Evolutionary conservation across 2,113 vertebrate species (phyloP).

Genomic region (Thamnaconus septentrionalis): DNA sequence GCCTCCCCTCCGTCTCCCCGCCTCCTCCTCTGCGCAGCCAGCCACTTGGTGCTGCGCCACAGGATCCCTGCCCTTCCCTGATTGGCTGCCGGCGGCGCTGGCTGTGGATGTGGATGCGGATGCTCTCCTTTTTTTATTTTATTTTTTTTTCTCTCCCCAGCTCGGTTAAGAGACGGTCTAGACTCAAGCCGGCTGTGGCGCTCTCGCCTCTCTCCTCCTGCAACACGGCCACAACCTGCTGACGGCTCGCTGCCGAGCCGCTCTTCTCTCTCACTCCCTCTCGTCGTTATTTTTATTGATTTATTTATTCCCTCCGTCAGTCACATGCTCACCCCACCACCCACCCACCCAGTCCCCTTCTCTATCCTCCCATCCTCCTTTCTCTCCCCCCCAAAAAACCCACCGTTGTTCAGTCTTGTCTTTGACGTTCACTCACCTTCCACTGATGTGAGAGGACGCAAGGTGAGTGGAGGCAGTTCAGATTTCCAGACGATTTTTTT

Average conservation of each 20-base stretch:
- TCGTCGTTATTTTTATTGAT: conserved; percentile 8
- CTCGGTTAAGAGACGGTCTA: no score
- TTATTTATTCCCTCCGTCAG: conserved; percentile 21
- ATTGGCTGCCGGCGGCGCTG: conserved; percentile 44
- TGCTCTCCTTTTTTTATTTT: no score
- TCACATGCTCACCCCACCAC: conserved; percentile 68
- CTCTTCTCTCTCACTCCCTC: not conserved
- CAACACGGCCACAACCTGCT: no score
- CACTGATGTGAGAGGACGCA: conserved; percentile 47
- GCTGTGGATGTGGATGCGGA: conserved; percentile 51
- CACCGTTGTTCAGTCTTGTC: not conserved
- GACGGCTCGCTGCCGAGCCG: no score
- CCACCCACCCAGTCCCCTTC: conserved; percentile 34
- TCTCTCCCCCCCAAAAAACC: conserved; percentile 26
- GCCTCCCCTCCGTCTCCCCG: conserved; percentile 18
- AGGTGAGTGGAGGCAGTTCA: conserved; percentile 65
- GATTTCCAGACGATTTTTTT: conserved; percentile 26
- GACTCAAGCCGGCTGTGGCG: no score
- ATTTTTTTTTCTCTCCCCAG: no score
- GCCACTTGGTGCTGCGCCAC: conserved; percentile 34
- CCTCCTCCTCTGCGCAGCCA: conserved; percentile 31
- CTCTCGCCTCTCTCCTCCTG: no score
- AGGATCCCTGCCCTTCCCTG: conserved; percentile 19
- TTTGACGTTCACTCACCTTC: conserved; percentile 7
- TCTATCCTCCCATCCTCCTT: conserved; percentile 39